Percentiles rank a stretch among this genome's conserved stretches.
Evolutionary conservation across 2,797 vertebrate genomes (phyloP).

Genomic region (Paramormyrops hopkinsi): DNA sequence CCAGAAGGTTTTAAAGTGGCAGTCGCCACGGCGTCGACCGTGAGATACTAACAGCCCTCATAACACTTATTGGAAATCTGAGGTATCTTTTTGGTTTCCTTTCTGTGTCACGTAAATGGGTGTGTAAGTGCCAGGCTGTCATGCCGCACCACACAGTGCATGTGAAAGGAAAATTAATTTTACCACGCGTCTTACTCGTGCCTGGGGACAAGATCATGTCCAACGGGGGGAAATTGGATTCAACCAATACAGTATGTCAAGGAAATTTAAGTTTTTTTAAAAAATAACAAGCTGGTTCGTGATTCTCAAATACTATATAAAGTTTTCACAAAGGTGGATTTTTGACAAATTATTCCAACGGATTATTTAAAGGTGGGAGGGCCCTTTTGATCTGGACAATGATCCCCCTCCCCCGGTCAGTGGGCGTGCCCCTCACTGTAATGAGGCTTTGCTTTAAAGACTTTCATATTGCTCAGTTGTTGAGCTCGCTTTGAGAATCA

Average conservation of each 20-base stretch:
- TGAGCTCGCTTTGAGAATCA: background rate
- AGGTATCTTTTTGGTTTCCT: background rate
- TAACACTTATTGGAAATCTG: background rate
- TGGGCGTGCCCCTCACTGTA: background rate
- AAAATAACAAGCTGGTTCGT: background rate
- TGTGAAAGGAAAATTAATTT: background rate
- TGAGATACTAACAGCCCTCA: background rate
- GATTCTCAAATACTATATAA: background rate
- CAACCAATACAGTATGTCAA: background rate
- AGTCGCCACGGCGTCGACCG: too few species aligned
- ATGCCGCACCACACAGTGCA: background rate
- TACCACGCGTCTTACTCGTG: background rate
- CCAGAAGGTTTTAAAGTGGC: background rate
- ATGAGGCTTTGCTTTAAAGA: background rate
- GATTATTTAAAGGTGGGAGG: background rate
- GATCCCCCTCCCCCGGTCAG: background rate
- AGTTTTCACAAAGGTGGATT: background rate
- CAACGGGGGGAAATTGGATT: background rate
- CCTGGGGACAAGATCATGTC: background rate
- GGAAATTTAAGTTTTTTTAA: background rate
- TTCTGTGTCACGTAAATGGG: background rate
- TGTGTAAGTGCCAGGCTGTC: background rate
- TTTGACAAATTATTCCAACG: background rate
- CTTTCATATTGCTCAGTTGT: background rate
- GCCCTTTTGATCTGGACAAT: background rate